Conservation (phyloP, 37 sponge, comb jelly and placozoan genomes). For the Agelas oroides region DNA sequence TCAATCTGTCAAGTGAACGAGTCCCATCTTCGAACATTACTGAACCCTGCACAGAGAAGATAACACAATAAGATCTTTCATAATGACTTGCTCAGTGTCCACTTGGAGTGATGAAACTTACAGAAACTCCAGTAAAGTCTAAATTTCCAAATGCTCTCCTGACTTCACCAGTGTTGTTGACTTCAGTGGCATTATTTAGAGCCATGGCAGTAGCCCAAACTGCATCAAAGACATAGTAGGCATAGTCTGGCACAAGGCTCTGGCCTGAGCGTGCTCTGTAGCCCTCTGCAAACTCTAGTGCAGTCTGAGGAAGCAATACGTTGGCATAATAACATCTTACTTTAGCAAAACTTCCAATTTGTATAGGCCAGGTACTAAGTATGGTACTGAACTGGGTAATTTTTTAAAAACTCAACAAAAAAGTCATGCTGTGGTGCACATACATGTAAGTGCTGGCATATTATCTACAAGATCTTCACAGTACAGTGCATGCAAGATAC, state of each 20-base stretch:
- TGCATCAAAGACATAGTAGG: conserved; percentile 10
- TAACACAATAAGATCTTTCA: no score
- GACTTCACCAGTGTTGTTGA: no score
- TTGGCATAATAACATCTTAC: background rate
- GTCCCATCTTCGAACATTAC: conserved; percentile 54
- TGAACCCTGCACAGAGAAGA: conserved; percentile 19
- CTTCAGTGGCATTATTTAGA: background rate
- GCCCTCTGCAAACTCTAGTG: background rate
- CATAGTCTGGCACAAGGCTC: background rate
- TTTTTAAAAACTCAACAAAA: no score
- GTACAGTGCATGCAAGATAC: background rate
- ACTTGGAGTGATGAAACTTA: no score
- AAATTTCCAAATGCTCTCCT: no score
- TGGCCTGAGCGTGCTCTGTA: background rate
- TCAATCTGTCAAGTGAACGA: conserved; percentile 5
- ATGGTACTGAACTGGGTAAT: no score
- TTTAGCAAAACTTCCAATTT: no score
- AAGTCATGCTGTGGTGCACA: background rate
- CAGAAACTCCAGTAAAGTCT: no score
- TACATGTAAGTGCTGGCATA: background rate
- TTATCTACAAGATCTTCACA: no score
- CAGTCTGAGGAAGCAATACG: background rate
- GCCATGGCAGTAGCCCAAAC: conserved; percentile 17
- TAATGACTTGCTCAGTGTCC: no score
- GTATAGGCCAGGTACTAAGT: no score